Evolutionary conservation across 2,113 vertebrate species (phyloP).

Genomic region (Origma solitaria): DNA sequence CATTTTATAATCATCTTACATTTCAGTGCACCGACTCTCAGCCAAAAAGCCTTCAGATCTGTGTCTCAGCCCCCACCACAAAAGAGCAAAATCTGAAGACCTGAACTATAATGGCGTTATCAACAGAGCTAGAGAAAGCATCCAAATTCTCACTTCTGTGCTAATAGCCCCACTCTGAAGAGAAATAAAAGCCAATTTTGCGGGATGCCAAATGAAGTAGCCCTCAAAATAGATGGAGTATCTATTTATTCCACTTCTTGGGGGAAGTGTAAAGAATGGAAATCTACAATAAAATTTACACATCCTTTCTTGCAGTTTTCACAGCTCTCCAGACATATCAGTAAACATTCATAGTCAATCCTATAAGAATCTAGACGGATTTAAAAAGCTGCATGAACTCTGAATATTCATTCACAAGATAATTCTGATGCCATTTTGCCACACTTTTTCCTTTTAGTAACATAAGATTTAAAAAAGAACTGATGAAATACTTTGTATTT

Average conservation of each 20-base stretch:
- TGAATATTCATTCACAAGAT: neutral
- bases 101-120: neutral
- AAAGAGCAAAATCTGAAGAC: constrained; percentile 5
- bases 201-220: neutral
- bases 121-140: neutral
- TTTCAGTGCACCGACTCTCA: neutral
- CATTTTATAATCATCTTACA: constrained; percentile 27
- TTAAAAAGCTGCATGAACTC: neutral
- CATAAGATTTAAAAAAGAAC: neutral
- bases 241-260: neutral
- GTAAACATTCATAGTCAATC: neutral
- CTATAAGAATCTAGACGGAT: neutral
- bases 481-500: neutral
- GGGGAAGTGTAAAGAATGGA: neutral
- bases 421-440: neutral
- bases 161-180: neutral
- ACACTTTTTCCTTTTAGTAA: neutral
- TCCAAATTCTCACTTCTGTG: neutral
- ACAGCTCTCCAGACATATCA: neutral
- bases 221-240: neutral
- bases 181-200: constrained; percentile 1
- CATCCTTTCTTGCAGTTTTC: neutral
- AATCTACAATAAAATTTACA: neutral
- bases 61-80: neutral
- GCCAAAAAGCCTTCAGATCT: constrained; percentile 17